Evolutionary conservation across 2,797 vertebrate genomes (phyloP), one percentile per base, ranked within the genome.

Genomic region (Neopelma chrysocephalum): DNA sequence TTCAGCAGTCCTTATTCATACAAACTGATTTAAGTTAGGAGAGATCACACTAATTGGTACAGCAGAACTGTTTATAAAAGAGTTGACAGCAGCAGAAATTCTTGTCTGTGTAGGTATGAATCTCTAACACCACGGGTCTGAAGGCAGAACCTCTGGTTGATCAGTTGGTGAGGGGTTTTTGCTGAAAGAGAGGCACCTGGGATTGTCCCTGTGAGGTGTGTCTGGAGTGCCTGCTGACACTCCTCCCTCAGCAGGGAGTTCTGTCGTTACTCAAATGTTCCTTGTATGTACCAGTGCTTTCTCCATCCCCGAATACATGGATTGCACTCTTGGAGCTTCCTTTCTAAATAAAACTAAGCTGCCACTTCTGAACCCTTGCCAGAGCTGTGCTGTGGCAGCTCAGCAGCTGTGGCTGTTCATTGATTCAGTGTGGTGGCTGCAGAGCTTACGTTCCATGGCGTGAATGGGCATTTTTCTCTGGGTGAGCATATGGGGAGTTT

Each of bases 301-400:
- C 38, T 34, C 9, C 1, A 18, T 77, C 36, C 61, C 65, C 31
- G 61, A 71, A 43, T 42, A 50, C 32, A 4, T 5, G 64, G 34
- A 15, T 57, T 79, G 31, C 31, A 12, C 72, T 48, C 0, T 21
- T 76, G 66, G 57, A 81, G 38, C 72, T 91, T 71, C 65, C 73
- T 48, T 54, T 66, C 68, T 82, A 54, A 82, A 72, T 20, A 64
- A 78, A 89, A 4, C 75, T 22, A 4, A 65, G 83, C 81, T 91
- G 89, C 75, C 56, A 7, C 32, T 78, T 50, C 9, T 34, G 95
- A 89, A 25, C 47, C 75, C 43, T 56, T 43, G 78, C 54, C 95
- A 84, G 88, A 32, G 32, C 73, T 48, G 58, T 76, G 85, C 87
- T 56, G 64, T 27, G 79, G 91, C 79, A n/a, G 66, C 66, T 54